Percentiles rank a stretch among this genome's conserved stretches.
Conservation (phyloP, 1,140 invertebrate genomes). For the Charaxes varanes region DNA sequence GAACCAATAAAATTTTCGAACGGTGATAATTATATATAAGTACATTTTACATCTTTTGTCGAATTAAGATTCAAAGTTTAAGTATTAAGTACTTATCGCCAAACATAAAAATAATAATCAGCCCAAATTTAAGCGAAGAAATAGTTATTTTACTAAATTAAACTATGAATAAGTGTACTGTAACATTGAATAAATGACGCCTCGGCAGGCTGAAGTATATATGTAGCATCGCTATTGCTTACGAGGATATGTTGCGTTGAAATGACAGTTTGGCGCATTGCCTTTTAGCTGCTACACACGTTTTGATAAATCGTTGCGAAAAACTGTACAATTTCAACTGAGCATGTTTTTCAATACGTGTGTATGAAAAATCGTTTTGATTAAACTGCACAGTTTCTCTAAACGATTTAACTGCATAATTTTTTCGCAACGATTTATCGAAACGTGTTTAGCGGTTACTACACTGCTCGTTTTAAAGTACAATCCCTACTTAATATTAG, state of each 20-base stretch:
- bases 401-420: no score
- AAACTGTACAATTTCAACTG: no score
- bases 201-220: not conserved
- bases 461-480: no score
- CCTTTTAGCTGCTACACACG: no score
- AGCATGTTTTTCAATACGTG: no score
- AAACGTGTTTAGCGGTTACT: no score
- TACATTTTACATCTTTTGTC: not conserved
- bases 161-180: conserved; percentile 9
- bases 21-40: not conserved
- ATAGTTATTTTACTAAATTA: conserved; percentile 12
- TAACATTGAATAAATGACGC: conserved; percentile 4
- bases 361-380: no score
- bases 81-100: conserved; percentile 7
- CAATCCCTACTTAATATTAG: no score
- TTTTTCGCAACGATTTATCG: no score
- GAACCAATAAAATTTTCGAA: not conserved
- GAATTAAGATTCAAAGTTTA: not conserved
- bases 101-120: not conserved
- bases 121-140: not conserved
- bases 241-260: conserved; percentile 7
- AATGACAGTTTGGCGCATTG: no score
- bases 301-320: no score
- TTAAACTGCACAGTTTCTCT: no score
- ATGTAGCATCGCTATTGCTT: conserved; percentile 10